Percentiles rank a stretch among this genome's conserved stretches.
These are phyloP conservation scores for Hepsetus odoe DNA, from an alignment of 2,113 vertebrate species.

Conservation along the genomic window DNA sequence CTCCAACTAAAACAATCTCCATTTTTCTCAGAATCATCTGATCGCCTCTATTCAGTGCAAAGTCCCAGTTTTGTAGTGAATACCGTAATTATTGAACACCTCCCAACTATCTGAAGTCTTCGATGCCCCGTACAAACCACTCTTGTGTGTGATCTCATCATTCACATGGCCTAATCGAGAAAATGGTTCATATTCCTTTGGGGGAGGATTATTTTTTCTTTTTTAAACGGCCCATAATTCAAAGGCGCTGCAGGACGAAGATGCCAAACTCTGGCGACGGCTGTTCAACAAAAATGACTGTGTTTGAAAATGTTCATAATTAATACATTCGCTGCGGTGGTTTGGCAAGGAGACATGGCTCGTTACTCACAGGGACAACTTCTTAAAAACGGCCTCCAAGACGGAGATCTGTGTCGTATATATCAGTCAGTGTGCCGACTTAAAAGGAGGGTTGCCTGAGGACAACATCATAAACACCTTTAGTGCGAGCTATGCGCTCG, in stretches of 20 bases:
- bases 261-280: slow-evolving; percentile 32
- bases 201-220: neutral
- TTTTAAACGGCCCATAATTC: neutral
- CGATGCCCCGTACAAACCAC: neutral
- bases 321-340: slow-evolving; percentile 52
- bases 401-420: slow-evolving; percentile 61
- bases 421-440: slow-evolving; percentile 65
- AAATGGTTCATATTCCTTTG: neutral
- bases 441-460: slow-evolving; percentile 68
- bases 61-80: neutral
- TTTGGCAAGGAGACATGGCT: slow-evolving; percentile 46
- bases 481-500: slow-evolving; percentile 55
- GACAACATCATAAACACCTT: slow-evolving; percentile 71
- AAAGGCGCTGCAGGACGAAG: slow-evolving; percentile 2
- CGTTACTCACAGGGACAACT: slow-evolving; percentile 65
- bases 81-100: neutral
- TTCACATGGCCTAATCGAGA: neutral
- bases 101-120: neutral
- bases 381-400: slow-evolving; percentile 61
- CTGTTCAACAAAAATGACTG: slow-evolving; percentile 47
- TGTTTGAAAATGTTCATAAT: slow-evolving; percentile 62
- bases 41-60: too few species aligned
- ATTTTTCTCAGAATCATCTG: too few species aligned
- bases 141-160: neutral
- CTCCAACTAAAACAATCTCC: too few species aligned